Percentiles rank a stretch among this genome's conserved stretches.
These are phyloP conservation scores for Heliconius hewitsoni DNA, from an alignment of 1,140 invertebrate genomes.

Conservation along the genomic window DNA sequence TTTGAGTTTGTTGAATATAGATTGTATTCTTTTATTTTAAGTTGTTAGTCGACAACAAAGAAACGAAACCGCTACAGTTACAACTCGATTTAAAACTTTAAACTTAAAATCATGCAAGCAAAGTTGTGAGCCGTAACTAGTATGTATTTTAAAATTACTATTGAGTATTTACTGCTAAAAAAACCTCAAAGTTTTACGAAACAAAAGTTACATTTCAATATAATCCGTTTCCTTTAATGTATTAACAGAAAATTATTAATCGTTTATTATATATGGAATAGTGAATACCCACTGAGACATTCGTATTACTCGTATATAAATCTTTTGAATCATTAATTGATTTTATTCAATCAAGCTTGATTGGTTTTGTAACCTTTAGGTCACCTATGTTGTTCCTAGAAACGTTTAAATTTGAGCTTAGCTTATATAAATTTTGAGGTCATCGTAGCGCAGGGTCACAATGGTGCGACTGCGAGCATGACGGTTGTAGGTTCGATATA, in stretches of 20 bases:
- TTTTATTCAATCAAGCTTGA: constrained; percentile 9
- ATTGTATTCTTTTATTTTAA: too few species aligned
- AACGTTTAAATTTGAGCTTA: background rate
- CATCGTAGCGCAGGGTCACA: too few species aligned
- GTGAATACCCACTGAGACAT: constrained; percentile 12
- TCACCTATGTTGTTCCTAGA: constrained; percentile 11
- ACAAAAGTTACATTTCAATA: constrained; percentile 1
- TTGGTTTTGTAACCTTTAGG: constrained; percentile 7
- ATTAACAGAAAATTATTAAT: constrained; percentile 4
- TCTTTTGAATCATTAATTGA: constrained; percentile 6
- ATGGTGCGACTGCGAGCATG: too few species aligned
- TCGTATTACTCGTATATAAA: background rate
- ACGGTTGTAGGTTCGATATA: background rate
- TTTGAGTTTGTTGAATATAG: too few species aligned
- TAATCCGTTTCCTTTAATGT: background rate
- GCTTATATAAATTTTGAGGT: background rate
- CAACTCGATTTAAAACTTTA: too few species aligned
- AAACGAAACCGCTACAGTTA: too few species aligned
- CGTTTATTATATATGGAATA: background rate
- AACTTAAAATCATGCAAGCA: too few species aligned
- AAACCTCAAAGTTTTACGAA: background rate
- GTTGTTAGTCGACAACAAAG: too few species aligned
- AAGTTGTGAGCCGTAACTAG: too few species aligned
- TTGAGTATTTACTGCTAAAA: background rate
- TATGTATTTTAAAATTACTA: too few species aligned